phyloP scores from a whole-genome alignment of 1,140 invertebrate genomes.

The Penaeus japonicus region DNA sequence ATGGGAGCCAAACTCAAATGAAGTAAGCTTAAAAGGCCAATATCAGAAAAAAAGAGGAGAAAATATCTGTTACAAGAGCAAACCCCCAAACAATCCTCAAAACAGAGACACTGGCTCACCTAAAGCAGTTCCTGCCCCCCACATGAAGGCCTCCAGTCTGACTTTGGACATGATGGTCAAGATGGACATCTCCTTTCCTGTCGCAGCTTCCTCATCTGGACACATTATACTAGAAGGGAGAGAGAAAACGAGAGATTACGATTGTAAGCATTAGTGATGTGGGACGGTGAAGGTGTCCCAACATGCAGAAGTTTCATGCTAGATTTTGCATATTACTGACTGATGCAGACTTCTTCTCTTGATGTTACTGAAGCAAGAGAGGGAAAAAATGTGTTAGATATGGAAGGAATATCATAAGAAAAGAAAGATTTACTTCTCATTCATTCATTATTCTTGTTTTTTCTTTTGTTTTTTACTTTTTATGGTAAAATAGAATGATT shows the following conservation, averaged over 20 bases:
- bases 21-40: no score
- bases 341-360: not conserved
- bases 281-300: not conserved
- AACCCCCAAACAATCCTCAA: not conserved
- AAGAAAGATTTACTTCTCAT: no score
- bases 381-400: not conserved
- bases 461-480: no score
- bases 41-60: no score
- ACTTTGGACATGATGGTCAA: conserved; percentile 95
- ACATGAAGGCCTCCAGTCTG: conserved; percentile 95
- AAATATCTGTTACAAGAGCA: not conserved
- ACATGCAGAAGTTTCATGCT: not conserved
- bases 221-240: conserved; percentile 64
- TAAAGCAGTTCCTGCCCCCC: conserved; percentile 96
- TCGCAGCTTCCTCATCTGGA: conserved; percentile 60
- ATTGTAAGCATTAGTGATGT: not conserved
- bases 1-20: no score
- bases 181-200: conserved; percentile 67
- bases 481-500: no score
- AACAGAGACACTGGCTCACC: conserved; percentile 67
- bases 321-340: not conserved
- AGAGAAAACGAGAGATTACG: conserved; percentile 2
- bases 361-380: not conserved
- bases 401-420: not conserved
- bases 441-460: no score